Base-by-base conservation (phyloP, 2,888 invertebrate species). In the Antheraea yamamai region DNA sequence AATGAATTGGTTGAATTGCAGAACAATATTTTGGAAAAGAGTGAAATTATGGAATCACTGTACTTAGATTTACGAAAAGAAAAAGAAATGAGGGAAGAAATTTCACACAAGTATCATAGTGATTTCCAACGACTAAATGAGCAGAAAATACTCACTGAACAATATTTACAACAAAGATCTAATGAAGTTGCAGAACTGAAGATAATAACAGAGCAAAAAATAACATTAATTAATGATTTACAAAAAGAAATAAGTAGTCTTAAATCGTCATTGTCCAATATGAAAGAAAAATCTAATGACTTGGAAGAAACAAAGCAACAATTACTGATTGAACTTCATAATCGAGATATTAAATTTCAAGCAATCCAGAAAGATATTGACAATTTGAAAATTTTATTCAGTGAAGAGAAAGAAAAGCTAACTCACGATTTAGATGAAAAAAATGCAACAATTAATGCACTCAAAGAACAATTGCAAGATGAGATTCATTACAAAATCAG, bases 1-100 rank as follows among this genome's bases (percentile, higher is more conserved):
- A 92, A 93, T 84, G 93, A 93, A 83, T 80, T 93, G 12, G 91
- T 93, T 58, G 92, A 93, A 79, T 77, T 92, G 75, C 93, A 93
- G 83, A 91, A 93, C 79, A 91, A 86, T 78, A 82, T 91, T 78
- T 87, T 88, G 58, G 84, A 87, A 78, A 92, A 91, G 64, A 90
- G 91, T 74, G 92, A 93, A 83, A 83, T 83, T 75, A 90, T 93
- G 72, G 92, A 93, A 80, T 78, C 81, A 8, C 78, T 92, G 6
- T 88, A 90, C 78, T 79, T 87, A 14, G 86, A 91, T 47, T 77
- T 92, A 30, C 85, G 85, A 76, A 89, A 86, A 74, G 91, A 91
- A 77, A 92, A 85, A 73, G 88, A 88, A 55, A 77, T 80, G 8
- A 84, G 78, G 75, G 83, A 85, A 26, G 85, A 88, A 73, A 78